Base-by-base conservation (phyloP, 1,140 invertebrate genomes). In the Drosophila ogumai region DNA sequence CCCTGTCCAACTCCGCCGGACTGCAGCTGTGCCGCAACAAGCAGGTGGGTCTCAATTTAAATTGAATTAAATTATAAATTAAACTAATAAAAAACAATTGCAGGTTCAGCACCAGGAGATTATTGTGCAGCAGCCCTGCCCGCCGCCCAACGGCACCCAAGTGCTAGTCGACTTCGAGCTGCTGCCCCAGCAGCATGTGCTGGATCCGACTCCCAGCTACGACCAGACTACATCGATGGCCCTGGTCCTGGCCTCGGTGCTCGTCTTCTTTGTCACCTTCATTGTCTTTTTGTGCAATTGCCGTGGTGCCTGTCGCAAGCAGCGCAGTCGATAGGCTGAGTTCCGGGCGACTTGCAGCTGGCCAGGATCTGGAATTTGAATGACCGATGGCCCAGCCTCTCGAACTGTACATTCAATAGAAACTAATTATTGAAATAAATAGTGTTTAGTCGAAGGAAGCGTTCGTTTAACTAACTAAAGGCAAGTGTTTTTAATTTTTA, bases 51-150 rank as follows among this genome's bases (percentile, higher is more conserved):
- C 19, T 22, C 19, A 22, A 22, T 22, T 22, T 22, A 22, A 22
- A 22, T 22, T 22, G 19, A 22, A 22, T 22, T 22, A 22, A 22
- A 22, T 22, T 22, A 22, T 22, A 22, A 22, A 22, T 22, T 22
- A 22, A 22, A 22, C 19, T 22, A 22, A 22, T 40, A 8, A 31
- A 1, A 7, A 2, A 6, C 4, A 5, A 32, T 66, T 66, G 50
- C 46, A 97, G 94, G 94, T 96, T 36, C 96, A 96, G 81, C 95
- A 95, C 69, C 95, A 96, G 91, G 96, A 97, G 82, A 97, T 97
- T 40, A 97, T 97, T 79, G 95, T 97, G 22, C 96, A 96, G 87
- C 94, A 95, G 19, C 94, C 95, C 4, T 97, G 96, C 88, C 96
- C 96, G 13, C 94, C 94, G 5, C 95, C 96, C 1, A 96, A 97